Evolutionary conservation across 2,888 invertebrate genomes (phyloP).

Genomic region (Octodonta nipae): DNA sequence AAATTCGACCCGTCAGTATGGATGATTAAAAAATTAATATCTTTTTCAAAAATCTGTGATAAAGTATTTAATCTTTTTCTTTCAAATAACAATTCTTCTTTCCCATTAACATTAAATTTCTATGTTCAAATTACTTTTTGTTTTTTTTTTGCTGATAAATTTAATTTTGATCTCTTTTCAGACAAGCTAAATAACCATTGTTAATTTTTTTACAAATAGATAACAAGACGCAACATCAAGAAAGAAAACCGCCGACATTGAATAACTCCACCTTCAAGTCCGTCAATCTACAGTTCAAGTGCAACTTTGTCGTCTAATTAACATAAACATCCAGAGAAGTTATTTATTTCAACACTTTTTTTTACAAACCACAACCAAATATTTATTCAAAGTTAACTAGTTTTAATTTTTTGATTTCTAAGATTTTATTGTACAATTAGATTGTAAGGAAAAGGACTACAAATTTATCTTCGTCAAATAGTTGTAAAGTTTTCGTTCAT

Average conservation of each 20-base stretch:
- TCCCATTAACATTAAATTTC: constrained; percentile 15
- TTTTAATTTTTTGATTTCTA: not conserved
- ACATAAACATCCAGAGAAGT: not conserved
- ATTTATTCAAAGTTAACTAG: constrained; percentile 3
- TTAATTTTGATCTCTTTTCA: constrained; percentile 7
- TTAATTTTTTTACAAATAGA: constrained; percentile 20
- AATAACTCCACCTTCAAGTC: constrained; percentile 32
- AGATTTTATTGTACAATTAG: too few species aligned
- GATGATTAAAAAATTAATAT: constrained; percentile 49
- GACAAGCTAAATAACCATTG: constrained; percentile 3
- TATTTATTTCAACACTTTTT: constrained; percentile 3
- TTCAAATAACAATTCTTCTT: constrained; percentile 5
- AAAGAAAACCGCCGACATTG: constrained; percentile 31
- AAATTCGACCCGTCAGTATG: constrained; percentile 66
- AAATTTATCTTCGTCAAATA: too few species aligned
- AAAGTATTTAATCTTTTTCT: too few species aligned
- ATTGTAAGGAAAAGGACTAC: too few species aligned
- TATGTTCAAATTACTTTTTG: constrained; percentile 6
- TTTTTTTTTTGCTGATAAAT: constrained; percentile 5
- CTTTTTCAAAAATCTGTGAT: constrained; percentile 9
- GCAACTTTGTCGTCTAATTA: constrained; percentile 26
- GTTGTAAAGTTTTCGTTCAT: too few species aligned
- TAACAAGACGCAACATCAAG: constrained; percentile 28
- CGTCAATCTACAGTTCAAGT: constrained; percentile 33
- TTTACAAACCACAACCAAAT: constrained; percentile 6